A percentile compares a stretch with the other conserved stretches of the same genome.
These are phyloP conservation scores for Sciaenops ocellatus DNA, from an alignment of 2,797 vertebrate species.

Conservation along the genomic window DNA sequence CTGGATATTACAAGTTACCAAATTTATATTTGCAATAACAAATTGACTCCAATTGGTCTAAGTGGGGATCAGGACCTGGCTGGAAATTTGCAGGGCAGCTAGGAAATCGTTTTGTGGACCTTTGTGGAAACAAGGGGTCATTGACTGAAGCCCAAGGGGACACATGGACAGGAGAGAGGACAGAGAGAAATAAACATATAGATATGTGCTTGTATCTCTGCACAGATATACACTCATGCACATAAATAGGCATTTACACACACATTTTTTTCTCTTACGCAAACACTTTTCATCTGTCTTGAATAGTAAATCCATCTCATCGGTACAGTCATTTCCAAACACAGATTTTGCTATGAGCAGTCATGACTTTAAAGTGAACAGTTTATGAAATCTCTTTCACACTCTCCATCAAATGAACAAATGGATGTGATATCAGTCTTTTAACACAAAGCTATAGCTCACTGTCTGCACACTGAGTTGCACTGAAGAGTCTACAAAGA, in stretches of 20 bases:
- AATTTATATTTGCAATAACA: conserved; percentile 91
- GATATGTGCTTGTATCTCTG: conserved; percentile 1
- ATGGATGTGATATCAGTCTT: conserved; percentile 25
- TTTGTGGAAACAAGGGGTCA: conserved; percentile 73
- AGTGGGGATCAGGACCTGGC: conserved; percentile 86
- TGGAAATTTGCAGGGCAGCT: conserved; percentile 73
- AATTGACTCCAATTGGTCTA: conserved; percentile 89
- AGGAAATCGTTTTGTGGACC: conserved; percentile 79
- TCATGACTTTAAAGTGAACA: conserved; percentile 15
- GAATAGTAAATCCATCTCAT: not conserved
- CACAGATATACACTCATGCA: conserved; percentile 17
- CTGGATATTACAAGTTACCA: conserved; percentile 89
- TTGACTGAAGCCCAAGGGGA: conserved; percentile 59
- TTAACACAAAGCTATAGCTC: conserved; percentile 25
- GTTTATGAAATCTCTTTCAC: conserved; percentile 30
- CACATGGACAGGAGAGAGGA: conserved; percentile 46
- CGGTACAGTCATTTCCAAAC: not conserved
- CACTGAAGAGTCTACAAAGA: conserved; percentile 20
- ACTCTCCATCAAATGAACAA: conserved; percentile 29
- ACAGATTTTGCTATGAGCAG: conserved; percentile 29
- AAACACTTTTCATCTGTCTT: not conserved
- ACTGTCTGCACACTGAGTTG: conserved; percentile 4
- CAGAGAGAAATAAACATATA: conserved; percentile 34
- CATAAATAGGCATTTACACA: conserved; percentile 3
- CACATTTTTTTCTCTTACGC: not conserved